Conservation (phyloP, 2,888 invertebrate genomes). For the Gastrophysa polygoni region DNA sequence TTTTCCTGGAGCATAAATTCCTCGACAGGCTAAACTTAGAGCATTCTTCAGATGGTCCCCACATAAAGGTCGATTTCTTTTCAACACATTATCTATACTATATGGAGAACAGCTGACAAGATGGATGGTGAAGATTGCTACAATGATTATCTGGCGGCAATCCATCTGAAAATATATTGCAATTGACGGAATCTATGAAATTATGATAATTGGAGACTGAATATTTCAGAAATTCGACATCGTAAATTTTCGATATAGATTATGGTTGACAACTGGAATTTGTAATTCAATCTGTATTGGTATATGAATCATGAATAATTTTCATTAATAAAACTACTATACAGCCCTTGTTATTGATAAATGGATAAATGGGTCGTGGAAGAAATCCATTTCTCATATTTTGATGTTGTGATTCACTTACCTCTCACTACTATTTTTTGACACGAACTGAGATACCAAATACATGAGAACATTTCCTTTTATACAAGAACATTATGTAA, state of each 20-base stretch:
- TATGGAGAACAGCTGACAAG: neutral
- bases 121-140: neutral
- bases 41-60: neutral
- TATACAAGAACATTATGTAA: neutral
- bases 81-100: neutral
- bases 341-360: too few species aligned
- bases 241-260: too few species aligned
- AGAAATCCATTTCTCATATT: too few species aligned
- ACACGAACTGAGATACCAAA: neutral
- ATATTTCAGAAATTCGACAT: too few species aligned
- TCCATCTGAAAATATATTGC: neutral
- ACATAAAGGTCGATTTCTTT: neutral
- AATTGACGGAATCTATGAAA: too few species aligned
- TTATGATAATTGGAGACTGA: too few species aligned
- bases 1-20: neutral
- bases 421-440: neutral
- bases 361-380: too few species aligned
- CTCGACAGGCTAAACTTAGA: neutral
- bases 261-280: too few species aligned
- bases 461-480: neutral
- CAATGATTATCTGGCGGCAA: neutral
- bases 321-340: too few species aligned
- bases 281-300: too few species aligned
- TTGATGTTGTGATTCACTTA: neutral
- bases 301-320: too few species aligned